Conservation (phyloP, 2,888 invertebrate genomes). For the Bellardia bayeri region DNA sequence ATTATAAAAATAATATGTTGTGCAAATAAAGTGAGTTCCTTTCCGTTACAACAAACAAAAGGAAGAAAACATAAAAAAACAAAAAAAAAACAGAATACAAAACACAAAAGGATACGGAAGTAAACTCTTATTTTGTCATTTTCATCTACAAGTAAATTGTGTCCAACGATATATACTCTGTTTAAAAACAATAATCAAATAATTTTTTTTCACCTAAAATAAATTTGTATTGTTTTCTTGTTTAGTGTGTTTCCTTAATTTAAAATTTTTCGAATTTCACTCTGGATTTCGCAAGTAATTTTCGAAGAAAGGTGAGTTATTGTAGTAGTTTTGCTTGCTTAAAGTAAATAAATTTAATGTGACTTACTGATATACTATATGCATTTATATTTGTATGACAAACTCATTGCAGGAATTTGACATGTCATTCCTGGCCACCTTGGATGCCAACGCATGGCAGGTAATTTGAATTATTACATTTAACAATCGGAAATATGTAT, state of each 20-base stretch:
- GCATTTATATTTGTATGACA: background rate
- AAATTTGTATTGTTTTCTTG: constrained; percentile 4
- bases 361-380: background rate
- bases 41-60: constrained; percentile 60
- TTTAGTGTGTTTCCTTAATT: constrained; percentile 15
- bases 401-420: constrained; percentile 82
- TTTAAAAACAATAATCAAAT: constrained; percentile 54
- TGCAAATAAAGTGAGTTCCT: constrained; percentile 74
- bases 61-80: constrained; percentile 67
- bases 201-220: constrained; percentile 30
- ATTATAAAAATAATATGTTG: constrained; percentile 69
- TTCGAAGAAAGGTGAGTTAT: constrained; percentile 80
- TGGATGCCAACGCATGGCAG: constrained; percentile 86
- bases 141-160: constrained; percentile 25
- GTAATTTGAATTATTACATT: constrained; percentile 79
- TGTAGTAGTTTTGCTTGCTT: background rate
- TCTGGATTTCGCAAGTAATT: constrained; percentile 84
- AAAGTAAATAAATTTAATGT: background rate
- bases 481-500: too few species aligned
- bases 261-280: constrained; percentile 76
- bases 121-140: constrained; percentile 75
- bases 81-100: constrained; percentile 70
- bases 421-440: constrained; percentile 85
- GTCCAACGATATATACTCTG: constrained; percentile 15
- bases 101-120: constrained; percentile 79